These are phyloP conservation scores for Bombus balteatus DNA, from an alignment of 1,140 invertebrate species.

Conservation along the genomic window DNA sequence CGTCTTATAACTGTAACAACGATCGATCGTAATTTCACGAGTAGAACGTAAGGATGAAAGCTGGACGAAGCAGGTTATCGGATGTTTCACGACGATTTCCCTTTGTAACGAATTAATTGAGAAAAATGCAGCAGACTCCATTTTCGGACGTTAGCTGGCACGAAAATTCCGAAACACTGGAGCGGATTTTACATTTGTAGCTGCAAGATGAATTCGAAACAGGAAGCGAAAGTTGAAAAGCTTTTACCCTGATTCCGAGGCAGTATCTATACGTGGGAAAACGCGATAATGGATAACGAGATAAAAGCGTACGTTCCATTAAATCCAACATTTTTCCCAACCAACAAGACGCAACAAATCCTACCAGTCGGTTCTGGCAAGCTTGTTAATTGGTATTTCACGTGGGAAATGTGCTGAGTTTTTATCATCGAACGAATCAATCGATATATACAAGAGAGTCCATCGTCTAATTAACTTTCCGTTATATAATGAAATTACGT, in stretches of 20 bases:
- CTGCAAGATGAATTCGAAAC: no score
- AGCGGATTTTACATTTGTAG: neutral
- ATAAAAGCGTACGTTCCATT: neutral
- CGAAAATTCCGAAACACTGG: neutral
- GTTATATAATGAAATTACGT: neutral
- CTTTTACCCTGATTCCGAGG: slow-evolving; percentile 7
- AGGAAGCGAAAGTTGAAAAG: neutral
- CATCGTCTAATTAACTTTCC: neutral
- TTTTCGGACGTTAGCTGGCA: neutral
- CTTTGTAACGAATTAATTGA: neutral
- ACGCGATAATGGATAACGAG: neutral
- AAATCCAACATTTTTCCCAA: neutral
- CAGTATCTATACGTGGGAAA: neutral
- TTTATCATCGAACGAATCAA: neutral
- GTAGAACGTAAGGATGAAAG: neutral
- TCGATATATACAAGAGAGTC: no score
- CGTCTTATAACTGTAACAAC: no score
- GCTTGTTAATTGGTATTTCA: neutral
- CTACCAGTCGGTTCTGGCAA: neutral
- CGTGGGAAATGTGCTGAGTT: no score
- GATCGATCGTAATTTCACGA: slow-evolving; percentile 6
- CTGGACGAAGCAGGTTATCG: neutral
- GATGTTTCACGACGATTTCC: neutral
- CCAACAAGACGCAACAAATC: neutral
- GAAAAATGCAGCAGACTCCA: neutral